Evolutionary conservation across 2,113 vertebrate species (phyloP).

Genomic region (Paradoxurus hermaphroditus): DNA sequence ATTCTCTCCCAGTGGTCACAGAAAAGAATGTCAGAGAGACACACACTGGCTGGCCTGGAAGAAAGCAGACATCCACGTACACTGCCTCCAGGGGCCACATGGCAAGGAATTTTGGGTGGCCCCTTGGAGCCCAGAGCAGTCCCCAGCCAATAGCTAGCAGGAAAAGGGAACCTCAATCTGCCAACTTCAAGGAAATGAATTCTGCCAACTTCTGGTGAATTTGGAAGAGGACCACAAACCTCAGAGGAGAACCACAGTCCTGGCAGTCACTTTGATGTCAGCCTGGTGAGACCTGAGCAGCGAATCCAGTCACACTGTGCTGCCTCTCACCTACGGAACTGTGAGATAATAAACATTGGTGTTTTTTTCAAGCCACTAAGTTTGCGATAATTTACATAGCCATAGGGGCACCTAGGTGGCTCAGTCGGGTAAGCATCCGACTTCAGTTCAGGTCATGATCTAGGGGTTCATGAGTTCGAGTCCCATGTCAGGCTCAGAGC

Average conservation of each 20-base stretch:
- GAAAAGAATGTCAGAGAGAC: conserved; percentile 16
- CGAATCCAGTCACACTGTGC: not conserved
- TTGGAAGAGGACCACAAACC: not conserved
- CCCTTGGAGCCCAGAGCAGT: not conserved
- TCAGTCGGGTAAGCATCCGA: no score
- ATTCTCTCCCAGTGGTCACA: not conserved
- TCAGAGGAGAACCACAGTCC: not conserved
- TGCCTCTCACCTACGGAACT: not conserved
- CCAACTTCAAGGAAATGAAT: not conserved
- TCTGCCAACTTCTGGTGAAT: not conserved
- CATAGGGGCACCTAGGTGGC: not conserved
- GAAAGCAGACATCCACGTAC: not conserved
- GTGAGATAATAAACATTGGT: not conserved
- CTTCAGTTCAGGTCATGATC: no score
- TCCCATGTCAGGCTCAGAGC: no score
- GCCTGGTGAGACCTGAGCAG: not conserved
- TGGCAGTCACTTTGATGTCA: not conserved
- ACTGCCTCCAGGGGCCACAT: not conserved
- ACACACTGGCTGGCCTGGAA: not conserved
- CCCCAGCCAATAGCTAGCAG: not conserved
- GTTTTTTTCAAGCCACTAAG: not conserved
- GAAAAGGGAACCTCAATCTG: not conserved
- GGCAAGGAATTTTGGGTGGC: not conserved
- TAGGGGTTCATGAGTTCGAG: no score
- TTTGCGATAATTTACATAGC: not conserved